phyloP scores from a whole-genome alignment of 2,797 vertebrate genomes.

The Poeciliopsis gracilis region DNA sequence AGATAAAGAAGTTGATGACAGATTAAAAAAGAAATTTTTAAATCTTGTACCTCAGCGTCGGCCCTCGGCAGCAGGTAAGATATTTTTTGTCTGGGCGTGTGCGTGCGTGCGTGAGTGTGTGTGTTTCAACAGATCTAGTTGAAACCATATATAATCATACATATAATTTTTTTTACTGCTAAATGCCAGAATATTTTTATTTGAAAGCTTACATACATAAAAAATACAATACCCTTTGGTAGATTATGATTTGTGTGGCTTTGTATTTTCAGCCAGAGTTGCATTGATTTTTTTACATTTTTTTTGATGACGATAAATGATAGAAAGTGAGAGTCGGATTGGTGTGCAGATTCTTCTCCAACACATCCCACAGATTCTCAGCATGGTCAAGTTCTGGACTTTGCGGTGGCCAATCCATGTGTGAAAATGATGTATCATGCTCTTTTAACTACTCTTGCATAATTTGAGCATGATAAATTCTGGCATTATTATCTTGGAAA shows the following conservation, averaged over 20 bases:
- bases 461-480: background rate
- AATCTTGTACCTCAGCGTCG: slow-evolving; percentile 91
- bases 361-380: background rate
- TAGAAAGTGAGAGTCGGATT: background rate
- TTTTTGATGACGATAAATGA: background rate
- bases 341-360: background rate
- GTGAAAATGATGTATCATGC: background rate
- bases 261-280: background rate
- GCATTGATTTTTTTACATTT: background rate
- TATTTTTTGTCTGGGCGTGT: background rate
- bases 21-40: slow-evolving; percentile 91
- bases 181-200: background rate
- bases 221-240: background rate
- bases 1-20: slow-evolving; percentile 95
- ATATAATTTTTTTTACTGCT: background rate
- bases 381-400: background rate
- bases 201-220: background rate
- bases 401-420: background rate
- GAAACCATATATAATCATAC: background rate
- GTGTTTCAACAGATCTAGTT: background rate
- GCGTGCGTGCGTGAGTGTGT: background rate
- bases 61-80: slow-evolving; percentile 83
- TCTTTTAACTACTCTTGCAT: background rate
- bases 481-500: background rate
- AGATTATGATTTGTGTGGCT: background rate